Percentiles rank a stretch among this genome's conserved stretches.
Conservation (phyloP, 1,140 invertebrate species). For the Portunus trituberculatus region DNA sequence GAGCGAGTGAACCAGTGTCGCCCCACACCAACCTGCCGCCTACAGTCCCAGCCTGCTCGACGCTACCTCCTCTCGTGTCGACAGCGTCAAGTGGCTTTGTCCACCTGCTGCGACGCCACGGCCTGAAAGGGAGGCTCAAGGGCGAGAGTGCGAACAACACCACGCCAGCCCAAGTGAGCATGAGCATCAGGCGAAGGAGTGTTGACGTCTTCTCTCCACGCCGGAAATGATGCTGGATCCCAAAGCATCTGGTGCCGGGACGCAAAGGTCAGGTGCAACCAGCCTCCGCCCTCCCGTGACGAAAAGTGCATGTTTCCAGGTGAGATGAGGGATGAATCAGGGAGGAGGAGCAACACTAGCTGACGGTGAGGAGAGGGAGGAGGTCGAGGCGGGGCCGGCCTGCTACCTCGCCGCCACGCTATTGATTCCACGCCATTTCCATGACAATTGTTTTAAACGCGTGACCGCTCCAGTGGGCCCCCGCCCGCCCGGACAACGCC, state of each 20-base stretch:
- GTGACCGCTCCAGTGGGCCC: conserved; percentile 56
- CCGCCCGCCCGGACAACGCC: conserved; percentile 28
- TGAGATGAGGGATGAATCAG: background rate
- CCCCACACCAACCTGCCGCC: background rate
- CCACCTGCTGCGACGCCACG: background rate
- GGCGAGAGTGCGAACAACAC: background rate
- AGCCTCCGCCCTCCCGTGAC: background rate
- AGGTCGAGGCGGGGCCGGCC: background rate
- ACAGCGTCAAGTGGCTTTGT: background rate
- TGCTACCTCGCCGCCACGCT: conserved; percentile 24
- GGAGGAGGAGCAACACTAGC: background rate
- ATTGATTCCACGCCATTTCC: conserved; percentile 69
- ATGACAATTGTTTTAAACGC: conserved; percentile 72
- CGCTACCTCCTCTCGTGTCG: background rate
- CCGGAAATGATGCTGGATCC: background rate
- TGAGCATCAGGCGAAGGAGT: background rate
- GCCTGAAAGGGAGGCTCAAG: background rate
- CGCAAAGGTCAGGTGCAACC: background rate
- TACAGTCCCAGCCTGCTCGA: background rate
- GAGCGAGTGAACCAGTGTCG: background rate
- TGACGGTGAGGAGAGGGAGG: background rate
- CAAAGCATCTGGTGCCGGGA: background rate
- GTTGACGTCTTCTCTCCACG: background rate
- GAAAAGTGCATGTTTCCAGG: background rate
- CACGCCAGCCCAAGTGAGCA: background rate